Base-by-base conservation (phyloP, 2,797 vertebrate species). In the Corythornis leucogaster region DNA sequence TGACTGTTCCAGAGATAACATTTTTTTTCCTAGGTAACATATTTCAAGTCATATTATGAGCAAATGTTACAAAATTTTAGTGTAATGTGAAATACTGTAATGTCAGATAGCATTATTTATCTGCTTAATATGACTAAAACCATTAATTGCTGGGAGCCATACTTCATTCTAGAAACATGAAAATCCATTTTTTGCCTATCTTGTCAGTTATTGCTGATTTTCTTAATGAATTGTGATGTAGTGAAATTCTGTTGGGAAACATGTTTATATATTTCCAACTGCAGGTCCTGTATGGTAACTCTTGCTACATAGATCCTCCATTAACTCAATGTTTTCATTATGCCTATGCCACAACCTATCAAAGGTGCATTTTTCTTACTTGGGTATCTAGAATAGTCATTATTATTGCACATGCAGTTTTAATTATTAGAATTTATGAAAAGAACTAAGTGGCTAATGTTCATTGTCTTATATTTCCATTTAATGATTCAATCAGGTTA, bases 31-130 rank as follows among this genome's bases (percentile, higher is more conserved):
- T 97, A 97, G 97, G 97, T 97, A 98, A 98, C 95, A 96, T 96
- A 93, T 97, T 97, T 98, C 97, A 98, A 97, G 79, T 97, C 93
- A 30, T 81, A 98, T 98, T 98, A 98, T 57, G 85, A 96, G 93
- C 91, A 97, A 97, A 97, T 17, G 42, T 85, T 97, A 97, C 88
- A 96, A 97, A 98, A 97, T 97, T 96, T 96, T 96, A 97, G 92
- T 97, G 97, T 97, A 98, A 97, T 96, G 96, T 97, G 97, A 97
- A 97, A 97, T 98, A 98, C 95, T 97, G 97, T 97, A 96, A 95
- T 97, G 98, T 97, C 97, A 98, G 91, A 97, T 97, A 96, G 96
- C 94, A 97, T 98, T 97, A 97, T 96, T 96, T 97, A 94, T 97
- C 96, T 87, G 94, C 95, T 92, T 97, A 96, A 96, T 95, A 91